A percentile compares a stretch with the other conserved stretches of the same genome.
phyloP scores from a whole-genome alignment of 2,888 invertebrate genomes.

The Vannuccia rotundouncinata region DNA sequence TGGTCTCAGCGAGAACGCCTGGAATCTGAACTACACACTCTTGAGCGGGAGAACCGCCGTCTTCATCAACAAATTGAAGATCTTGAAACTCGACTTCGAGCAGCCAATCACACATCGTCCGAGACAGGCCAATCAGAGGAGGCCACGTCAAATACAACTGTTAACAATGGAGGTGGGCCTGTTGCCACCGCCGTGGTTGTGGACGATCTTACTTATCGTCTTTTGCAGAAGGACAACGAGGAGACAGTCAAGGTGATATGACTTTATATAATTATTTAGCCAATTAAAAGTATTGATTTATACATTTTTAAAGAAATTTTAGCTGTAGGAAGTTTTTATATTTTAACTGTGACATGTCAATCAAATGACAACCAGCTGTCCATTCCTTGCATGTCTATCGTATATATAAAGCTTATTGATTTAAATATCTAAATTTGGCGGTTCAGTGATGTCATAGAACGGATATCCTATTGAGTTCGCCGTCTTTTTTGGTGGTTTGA shows the following conservation, averaged over 20 bases:
- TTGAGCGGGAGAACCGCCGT: constrained; percentile 83
- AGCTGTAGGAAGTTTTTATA: too few relatives aligned
- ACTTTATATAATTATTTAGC: too few relatives aligned
- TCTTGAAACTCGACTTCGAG: constrained; percentile 56
- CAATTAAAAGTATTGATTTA: too few relatives aligned
- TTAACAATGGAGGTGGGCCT: background rate
- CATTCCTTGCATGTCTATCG: too few relatives aligned
- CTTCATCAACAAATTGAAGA: constrained; percentile 66
- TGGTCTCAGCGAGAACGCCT: constrained; percentile 83
- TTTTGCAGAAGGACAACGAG: constrained; percentile 6
- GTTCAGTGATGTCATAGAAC: background rate
- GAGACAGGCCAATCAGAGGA: background rate
- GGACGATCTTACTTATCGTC: constrained; percentile 1
- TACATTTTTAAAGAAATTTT: too few relatives aligned
- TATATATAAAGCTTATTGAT: too few relatives aligned
- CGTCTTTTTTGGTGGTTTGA: background rate
- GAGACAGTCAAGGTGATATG: constrained; percentile 8
- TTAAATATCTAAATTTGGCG: too few relatives aligned
- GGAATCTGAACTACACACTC: constrained; percentile 77
- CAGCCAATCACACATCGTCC: background rate
- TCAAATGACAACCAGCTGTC: too few relatives aligned
- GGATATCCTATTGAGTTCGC: background rate
- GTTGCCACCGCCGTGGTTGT: background rate
- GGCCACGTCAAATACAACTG: background rate
- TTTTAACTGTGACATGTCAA: too few relatives aligned